Evolutionary conservation across 2,113 vertebrate species (phyloP), one percentile per base, ranked within the genome.

Genomic region (Pantherophis guttatus): DNA sequence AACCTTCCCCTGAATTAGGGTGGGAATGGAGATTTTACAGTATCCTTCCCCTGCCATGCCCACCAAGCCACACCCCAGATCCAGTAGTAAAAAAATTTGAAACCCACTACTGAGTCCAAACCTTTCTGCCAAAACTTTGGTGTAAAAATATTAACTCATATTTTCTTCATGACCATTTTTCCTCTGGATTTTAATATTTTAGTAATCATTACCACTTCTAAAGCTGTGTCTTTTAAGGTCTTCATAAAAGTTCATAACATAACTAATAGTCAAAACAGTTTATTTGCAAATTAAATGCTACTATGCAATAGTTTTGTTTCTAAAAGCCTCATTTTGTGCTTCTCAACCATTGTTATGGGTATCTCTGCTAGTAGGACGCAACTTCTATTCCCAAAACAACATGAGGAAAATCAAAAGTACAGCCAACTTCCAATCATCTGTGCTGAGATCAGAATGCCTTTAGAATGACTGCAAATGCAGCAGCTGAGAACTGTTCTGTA

Each of bases 111-210:
- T 48, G 44, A 95, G 92, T 92, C 91, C 95, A 94, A 11, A 6
- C 48, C 29, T 91, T 95, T 91, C 91, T 95, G 93, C 59, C 94
- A 95, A 93, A 33, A 8, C 87, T 95, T 93, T 90, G 90, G 10
- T 94, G 57, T 93, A 94, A 93, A 91, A 95, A 93, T 89, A 87
- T 91, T 0, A 95, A 57, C 52, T 93, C 92, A n/a, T 93, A 96
- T 59, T 50, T 93, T 93, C 62, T 57, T 75, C 58, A 13, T 89
- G 29, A n/a, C 91, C 94, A 95, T 94, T 89, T 4, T 13, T 92
- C 91, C n/a, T 21, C 12, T 24, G 19, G 89, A 92, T 93, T 93
- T 50, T 48, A 44, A 24, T 33, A 53, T 26, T 26, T 90, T 94
- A 90, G 33, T 89, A 91, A 81, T 93, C 10, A 33, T 93, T 81